Evolutionary conservation across 1,140 invertebrate species (phyloP).

Genomic region (Tachypleus tridentatus): DNA sequence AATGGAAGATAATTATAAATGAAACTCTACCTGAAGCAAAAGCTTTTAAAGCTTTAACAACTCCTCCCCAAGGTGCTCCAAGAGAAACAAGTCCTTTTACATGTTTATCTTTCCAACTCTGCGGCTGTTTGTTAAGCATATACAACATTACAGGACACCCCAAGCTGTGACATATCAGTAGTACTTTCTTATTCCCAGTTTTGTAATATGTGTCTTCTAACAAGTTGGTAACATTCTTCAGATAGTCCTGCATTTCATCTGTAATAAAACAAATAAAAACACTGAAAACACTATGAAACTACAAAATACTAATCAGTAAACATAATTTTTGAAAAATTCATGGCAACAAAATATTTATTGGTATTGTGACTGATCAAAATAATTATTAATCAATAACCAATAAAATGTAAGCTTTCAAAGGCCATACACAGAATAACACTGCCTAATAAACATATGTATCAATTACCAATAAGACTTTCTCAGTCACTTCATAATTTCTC

Average conservation of each 20-base stretch:
- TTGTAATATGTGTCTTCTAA: conserved; percentile 69
- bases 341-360: background rate
- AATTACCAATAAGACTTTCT: too few relatives aligned
- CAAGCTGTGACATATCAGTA: conserved; percentile 88
- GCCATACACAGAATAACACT: too few relatives aligned
- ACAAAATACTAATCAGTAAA: conserved; percentile 3
- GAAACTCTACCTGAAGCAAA: conserved; percentile 67
- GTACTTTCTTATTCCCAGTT: conserved; percentile 64
- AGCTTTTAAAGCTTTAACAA: conserved; percentile 83
- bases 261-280: conserved; percentile 30
- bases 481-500: too few relatives aligned
- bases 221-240: conserved; percentile 55
- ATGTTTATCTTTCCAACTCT: conserved; percentile 85
- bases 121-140: conserved; percentile 63
- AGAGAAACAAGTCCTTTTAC: conserved; percentile 67
- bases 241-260: conserved; percentile 85
- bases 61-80: conserved; percentile 88
- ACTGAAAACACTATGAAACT: conserved; percentile 11
- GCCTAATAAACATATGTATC: too few relatives aligned
- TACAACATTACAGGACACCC: conserved; percentile 74
- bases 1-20: too few relatives aligned
- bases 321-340: conserved; percentile 1
- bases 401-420: too few relatives aligned
- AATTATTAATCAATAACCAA: too few relatives aligned
- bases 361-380: too few relatives aligned